These are phyloP conservation scores for Sebastes cheni DNA, from an alignment of 2,797 vertebrate genomes.

Conservation along the genomic window DNA sequence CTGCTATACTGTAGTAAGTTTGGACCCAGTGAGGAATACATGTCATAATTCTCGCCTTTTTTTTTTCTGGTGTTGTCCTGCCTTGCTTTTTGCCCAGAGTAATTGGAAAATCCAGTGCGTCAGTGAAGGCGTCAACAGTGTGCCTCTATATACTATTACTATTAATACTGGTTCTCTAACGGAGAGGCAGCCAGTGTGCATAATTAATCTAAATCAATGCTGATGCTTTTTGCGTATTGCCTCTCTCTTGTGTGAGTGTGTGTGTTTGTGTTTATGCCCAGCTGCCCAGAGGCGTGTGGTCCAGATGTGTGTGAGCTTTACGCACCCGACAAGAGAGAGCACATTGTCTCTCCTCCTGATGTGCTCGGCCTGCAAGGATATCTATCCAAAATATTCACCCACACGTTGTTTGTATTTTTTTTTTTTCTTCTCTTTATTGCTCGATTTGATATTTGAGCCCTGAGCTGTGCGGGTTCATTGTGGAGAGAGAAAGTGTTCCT, in stretches of 20 bases:
- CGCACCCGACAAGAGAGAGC: conserved; percentile 61
- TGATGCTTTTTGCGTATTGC: conserved; percentile 42
- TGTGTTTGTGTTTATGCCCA: conserved; percentile 25
- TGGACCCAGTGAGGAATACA: conserved; percentile 28
- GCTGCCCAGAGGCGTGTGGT: conserved; percentile 75
- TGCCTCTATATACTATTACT: conserved; percentile 72
- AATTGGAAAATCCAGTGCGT: conserved; percentile 83
- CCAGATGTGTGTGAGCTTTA: conserved; percentile 87
- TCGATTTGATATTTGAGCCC: conserved; percentile 58
- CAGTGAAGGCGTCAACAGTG: conserved; percentile 82
- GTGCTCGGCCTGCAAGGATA: conserved; percentile 33
- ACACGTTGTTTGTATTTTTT: conserved; percentile 45
- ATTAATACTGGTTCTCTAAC: conserved; percentile 60
- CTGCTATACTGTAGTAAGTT: conserved; percentile 60
- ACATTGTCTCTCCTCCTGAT: conserved; percentile 60
- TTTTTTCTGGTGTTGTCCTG: conserved; percentile 39
- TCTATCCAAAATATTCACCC: conserved; percentile 13
- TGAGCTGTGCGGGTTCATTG: conserved; percentile 55
- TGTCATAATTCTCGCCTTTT: conserved; percentile 35
- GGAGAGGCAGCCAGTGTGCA: conserved; percentile 47
- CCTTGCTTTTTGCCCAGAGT: conserved; percentile 66
- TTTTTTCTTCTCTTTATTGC: not conserved
- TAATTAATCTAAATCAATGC: conserved; percentile 64
- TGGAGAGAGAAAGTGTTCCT: conserved; percentile 62
- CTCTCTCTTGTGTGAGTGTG: conserved; percentile 18